Base-by-base conservation (phyloP, 2,797 vertebrate genomes). In the Danionella dracula region DNA sequence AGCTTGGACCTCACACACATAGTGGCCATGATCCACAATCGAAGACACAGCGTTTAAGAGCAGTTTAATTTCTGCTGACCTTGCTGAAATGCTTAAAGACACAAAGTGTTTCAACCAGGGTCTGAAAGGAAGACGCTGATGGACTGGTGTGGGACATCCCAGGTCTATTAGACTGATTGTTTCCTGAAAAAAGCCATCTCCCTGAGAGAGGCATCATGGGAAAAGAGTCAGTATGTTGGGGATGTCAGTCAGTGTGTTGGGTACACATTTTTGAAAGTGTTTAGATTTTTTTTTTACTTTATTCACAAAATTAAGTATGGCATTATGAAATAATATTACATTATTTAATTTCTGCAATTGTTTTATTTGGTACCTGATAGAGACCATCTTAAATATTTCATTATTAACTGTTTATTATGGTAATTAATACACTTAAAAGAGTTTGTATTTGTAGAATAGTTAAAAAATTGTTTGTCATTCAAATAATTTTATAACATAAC, bases 1-100 rank as follows among this genome's bases (percentile, higher is more conserved):
- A 95, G 91, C 60, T 76, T 94, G 79, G 94, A 95, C 73, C 86
- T 94, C 49, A 78, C 83, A 5, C 94, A 94, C 83, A 95, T 96
- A 1, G 84, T 94, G 75, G 81, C 92, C 58, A 92, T 93, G 92
- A 94, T 95, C 79, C 90, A 94, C 83, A 92, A 75, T 66, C 85
- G 91, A 59, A 87, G 92, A 70, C 86, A 80, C 61, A 94, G 91
- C 4, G 61, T 92, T 45, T 91, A 86, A 74, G 17, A 5, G 3
- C 54, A 4, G 8, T 32, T 2, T 12, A 53, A 34, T 9, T 15
- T 12, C 29, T 21, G 11, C 54, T 8, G 9, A 32, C 56, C 44
- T 44, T 11, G 10, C 37, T 19, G 10, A 63, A 51, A 63, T 38
- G 17, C 23, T 58, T 42, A 16, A 15, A 31, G 27, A 11, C 15